These are phyloP conservation scores for Colletes latitarsis DNA, from an alignment of 1,140 invertebrate species.

Conservation along the genomic window DNA sequence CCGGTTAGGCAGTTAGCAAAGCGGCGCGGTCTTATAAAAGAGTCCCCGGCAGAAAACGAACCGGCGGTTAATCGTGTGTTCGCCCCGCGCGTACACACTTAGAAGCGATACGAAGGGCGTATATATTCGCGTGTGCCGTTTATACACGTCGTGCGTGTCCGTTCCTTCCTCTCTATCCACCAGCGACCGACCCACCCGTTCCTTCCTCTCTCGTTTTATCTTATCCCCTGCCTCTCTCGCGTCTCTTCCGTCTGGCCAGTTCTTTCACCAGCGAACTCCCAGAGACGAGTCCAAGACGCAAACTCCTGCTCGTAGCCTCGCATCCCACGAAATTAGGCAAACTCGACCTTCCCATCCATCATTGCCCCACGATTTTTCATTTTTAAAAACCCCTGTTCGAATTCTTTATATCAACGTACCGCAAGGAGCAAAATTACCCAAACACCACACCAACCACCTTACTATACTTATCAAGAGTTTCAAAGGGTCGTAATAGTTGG, in stretches of 20 bases:
- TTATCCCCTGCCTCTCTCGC: constrained; percentile 21
- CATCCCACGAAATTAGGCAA: too few relatives aligned
- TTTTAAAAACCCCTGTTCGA: too few relatives aligned
- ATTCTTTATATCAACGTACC: too few relatives aligned
- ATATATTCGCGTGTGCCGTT: constrained; percentile 30
- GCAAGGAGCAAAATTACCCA: too few relatives aligned
- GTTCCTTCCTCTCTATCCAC: constrained; percentile 13
- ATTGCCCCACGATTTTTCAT: too few relatives aligned
- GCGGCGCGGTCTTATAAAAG: constrained; percentile 46
- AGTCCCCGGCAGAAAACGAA: constrained; percentile 47
- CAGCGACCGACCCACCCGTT: background rate
- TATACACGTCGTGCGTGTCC: too few relatives aligned
- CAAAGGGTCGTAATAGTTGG: too few relatives aligned
- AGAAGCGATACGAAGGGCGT: background rate
- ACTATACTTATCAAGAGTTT: too few relatives aligned
- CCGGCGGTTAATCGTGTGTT: constrained; percentile 29
- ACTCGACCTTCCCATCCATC: too few relatives aligned
- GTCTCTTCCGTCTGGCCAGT: constrained; percentile 1
- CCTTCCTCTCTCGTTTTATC: constrained; percentile 31
- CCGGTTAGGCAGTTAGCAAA: constrained; percentile 29
- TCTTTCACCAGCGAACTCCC: background rate
- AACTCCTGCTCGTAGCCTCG: too few relatives aligned
- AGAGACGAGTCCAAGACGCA: too few relatives aligned
- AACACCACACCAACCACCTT: too few relatives aligned
- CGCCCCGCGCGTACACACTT: constrained; percentile 24